Evolutionary conservation across 2,113 vertebrate species (phyloP), one percentile per base, ranked within the genome.

Genomic region (Myrmecobius fasciatus): DNA sequence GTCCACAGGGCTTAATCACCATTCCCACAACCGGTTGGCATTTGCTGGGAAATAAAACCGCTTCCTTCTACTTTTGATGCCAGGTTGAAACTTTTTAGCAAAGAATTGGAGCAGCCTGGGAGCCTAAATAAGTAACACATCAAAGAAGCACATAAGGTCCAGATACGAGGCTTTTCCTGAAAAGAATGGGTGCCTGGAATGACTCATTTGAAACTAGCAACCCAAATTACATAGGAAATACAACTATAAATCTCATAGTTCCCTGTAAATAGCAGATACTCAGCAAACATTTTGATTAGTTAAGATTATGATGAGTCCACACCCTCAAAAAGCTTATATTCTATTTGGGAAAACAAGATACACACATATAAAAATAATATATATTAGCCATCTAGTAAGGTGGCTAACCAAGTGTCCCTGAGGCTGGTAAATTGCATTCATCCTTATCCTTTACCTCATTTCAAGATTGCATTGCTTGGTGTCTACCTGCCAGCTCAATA

Each of bases 121-220:
- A 83, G 67, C 67, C 67, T 83, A 83, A 83, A 83, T 83, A 83
- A 83, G 36, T 83, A 83, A 43, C n/a, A 43, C 67, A 43, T 83
- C 67, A 97, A 96, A 97, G 53, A 92, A 12, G 90, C 91, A 83
- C 95, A 97, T 11, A 51, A 96, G 96, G 96, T 92, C 96, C 96
- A 97, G 97, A 97, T 97, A 97, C 96, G 97, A 98, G 96, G 96
- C 89, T 96, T 97, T 94, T 96, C 97, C 95, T 96, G 88, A 95
- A 97, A 83, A 83, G 67, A 83, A 83, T 83, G 20, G 36, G 43
- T 22, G n/a, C 6, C n/a, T 24, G 8, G 67, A 83, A 83, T 83
- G n/a, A 83, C 36, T 83, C 67, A 83, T 83, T 83, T 83, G 67
- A 83, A 83, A 24, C 17, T n/a, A 43, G 67, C 67, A 83, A 83